phyloP scores from a whole-genome alignment of 1,140 invertebrate genomes.

The Drosophila tristis region DNA sequence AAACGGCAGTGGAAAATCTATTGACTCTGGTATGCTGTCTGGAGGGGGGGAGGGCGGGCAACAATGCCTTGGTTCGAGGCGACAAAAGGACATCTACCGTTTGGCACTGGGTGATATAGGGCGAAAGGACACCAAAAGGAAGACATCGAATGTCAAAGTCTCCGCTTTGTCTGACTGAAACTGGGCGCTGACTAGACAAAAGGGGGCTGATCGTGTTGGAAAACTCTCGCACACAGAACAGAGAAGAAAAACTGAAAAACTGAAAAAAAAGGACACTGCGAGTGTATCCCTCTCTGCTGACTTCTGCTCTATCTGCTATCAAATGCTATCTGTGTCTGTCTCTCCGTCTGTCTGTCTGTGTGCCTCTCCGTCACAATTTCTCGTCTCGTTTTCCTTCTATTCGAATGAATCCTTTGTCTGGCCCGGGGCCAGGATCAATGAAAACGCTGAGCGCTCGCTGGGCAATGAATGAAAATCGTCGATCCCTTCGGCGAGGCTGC shows the following conservation, averaged over 20 bases:
- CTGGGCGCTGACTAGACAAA: constrained; percentile 43
- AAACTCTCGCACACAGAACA: constrained; percentile 11
- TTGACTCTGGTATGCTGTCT: constrained; percentile 30
- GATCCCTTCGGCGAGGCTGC: constrained; percentile 26
- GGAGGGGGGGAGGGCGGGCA: background rate
- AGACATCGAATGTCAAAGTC: constrained; percentile 52
- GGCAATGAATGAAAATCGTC: constrained; percentile 26
- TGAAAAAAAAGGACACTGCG: constrained; percentile 32
- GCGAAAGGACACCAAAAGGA: constrained; percentile 1
- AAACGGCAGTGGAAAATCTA: constrained; percentile 35
- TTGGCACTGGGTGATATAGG: constrained; percentile 20
- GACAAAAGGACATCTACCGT: constrained; percentile 47
- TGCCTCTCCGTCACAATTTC: background rate
- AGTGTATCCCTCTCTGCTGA: constrained; percentile 8
- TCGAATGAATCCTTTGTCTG: constrained; percentile 52
- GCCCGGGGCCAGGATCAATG: constrained; percentile 45
- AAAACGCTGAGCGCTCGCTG: constrained; percentile 28
- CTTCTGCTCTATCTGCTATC: constrained; percentile 18
- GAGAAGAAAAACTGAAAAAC: background rate
- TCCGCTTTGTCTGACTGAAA: constrained; percentile 50
- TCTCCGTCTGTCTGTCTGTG: no score
- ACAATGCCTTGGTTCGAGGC: constrained; percentile 20
- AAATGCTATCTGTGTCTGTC: constrained; percentile 1
- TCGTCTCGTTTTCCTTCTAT: constrained; percentile 40
- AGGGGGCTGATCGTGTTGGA: constrained; percentile 59